Percentiles rank a stretch among this genome's conserved stretches.
Conservation (phyloP, 2,888 invertebrate species). For the Pogonocherus hispidulus region DNA sequence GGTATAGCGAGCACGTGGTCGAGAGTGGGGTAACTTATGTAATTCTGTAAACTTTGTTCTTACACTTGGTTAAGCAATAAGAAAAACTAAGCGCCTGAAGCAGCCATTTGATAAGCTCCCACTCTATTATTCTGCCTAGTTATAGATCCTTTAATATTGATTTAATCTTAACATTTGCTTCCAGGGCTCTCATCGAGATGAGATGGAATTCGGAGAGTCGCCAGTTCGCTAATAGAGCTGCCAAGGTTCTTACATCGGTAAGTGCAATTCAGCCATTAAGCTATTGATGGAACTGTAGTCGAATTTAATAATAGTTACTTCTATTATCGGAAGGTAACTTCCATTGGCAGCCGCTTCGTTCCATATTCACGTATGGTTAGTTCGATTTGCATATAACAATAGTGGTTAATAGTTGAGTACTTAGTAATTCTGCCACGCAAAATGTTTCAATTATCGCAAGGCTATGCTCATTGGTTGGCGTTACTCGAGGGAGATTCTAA, state of each 20-base stretch:
- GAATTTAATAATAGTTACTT: conserved; percentile 7
- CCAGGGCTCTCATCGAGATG: conserved; percentile 55
- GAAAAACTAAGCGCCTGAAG: no score
- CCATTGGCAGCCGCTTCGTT: neutral
- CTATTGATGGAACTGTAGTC: conserved; percentile 11
- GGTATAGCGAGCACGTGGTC: no score
- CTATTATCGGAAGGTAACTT: neutral
- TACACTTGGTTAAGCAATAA: no score
- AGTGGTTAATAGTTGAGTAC: neutral
- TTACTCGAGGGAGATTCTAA: no score
- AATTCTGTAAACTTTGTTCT: no score
- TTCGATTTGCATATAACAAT: conserved; percentile 10
- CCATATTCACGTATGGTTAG: conserved; percentile 3
- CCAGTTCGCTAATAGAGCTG: conserved; percentile 74
- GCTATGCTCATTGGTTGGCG: no score
- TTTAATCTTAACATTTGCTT: conserved; percentile 29
- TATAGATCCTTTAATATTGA: conserved; percentile 12
- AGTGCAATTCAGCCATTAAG: conserved; percentile 32
- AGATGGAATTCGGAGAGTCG: conserved; percentile 75
- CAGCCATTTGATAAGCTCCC: no score
- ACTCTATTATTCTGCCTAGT: neutral
- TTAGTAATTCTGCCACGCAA: neutral
- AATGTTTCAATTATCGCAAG: neutral
- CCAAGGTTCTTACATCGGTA: conserved; percentile 70
- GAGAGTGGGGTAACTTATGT: no score